Base-by-base conservation (phyloP, 2,888 invertebrate genomes). In the Bombylius discolor region DNA sequence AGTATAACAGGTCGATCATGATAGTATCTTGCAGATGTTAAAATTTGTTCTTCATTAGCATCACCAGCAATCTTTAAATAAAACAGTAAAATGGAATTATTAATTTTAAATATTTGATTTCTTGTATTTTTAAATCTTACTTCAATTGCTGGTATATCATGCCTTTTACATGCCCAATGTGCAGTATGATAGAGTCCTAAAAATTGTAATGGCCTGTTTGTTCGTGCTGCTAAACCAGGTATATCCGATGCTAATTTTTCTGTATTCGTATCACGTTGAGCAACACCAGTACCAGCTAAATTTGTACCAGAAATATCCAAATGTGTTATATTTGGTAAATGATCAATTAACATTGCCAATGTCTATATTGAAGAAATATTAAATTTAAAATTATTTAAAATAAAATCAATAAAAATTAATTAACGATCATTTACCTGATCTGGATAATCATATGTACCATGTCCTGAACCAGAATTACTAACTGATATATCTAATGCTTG, bases 261-360 rank as follows among this genome's bases (percentile, higher is more conserved):
- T 53, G 66, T 74, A 62, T 73, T 72, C 4, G 68, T 64, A 56
- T 76, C 74, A 57, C 76, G 76, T 59, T 76, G 75, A 68, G 85
- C 85, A 34, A 86, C 84, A 50, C 90, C 90, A 54, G 83, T 82
- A 13, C 95, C 93, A 47, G 95, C 93, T 61, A 98, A 77, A 77
- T 98, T 96, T 23, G 97, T 97, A 13, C 95, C 95, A 5, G 96
- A 94, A 68, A 98, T 93, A 74, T 98, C 97, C 64, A 98, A 76
- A 33, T 89, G 89, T 47, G 81, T 81, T 58, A 98, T 75, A 52
- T 81, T 72, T 0, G 88, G 87, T 64, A 98, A 77, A 67, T 78
- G 82, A 52, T 79, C 78, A 12, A 95, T 83, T 45, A 98, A 76
- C 62, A 79, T 78, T 32, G 81, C 76, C 47, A 98, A 75, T 39